A percentile compares a stretch with the other conserved stretches of the same genome.
phyloP scores from a whole-genome alignment of 1,140 invertebrate species.

The Episyrphus balteatus region DNA sequence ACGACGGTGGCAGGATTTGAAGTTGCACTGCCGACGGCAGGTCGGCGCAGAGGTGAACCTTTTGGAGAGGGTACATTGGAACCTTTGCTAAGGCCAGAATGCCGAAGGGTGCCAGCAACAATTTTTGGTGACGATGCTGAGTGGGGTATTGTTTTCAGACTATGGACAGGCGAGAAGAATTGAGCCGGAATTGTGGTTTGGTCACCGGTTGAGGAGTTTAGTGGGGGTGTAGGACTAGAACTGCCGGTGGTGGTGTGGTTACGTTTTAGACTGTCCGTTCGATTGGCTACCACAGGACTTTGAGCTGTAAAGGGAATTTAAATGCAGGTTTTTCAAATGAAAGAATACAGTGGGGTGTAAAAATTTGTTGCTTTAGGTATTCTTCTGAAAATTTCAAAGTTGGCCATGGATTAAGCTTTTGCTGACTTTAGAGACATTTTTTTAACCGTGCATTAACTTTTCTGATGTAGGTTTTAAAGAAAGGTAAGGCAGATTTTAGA shows the following conservation, averaged over 20 bases:
- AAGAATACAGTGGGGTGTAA: neutral
- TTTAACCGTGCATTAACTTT: too few species aligned
- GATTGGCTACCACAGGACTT: conserved; percentile 20
- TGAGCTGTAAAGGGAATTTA: conserved; percentile 2
- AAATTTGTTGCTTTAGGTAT: too few species aligned
- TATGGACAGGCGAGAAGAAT: conserved; percentile 9
- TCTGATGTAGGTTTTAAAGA: too few species aligned
- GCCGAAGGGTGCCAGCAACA: conserved; percentile 8
- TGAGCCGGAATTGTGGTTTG: neutral
- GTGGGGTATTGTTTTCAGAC: conserved; percentile 8
- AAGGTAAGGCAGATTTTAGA: too few species aligned
- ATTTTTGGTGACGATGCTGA: conserved; percentile 14
- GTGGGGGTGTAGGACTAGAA: conserved; percentile 4
- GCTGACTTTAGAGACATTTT: too few species aligned
- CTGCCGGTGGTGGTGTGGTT: conserved; percentile 5
- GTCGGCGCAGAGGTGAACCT: conserved; percentile 43
- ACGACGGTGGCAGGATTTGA: conserved; percentile 34
- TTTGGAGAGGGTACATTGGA: conserved; percentile 42
- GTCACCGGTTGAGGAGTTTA: neutral
- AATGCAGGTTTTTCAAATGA: neutral
- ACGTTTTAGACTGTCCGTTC: conserved; percentile 27
- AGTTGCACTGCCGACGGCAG: conserved; percentile 14
- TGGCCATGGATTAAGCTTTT: too few species aligned
- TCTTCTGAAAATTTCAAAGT: too few species aligned
- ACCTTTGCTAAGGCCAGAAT: conserved; percentile 19